Percentiles rank a stretch among this genome's conserved stretches.
phyloP scores from a whole-genome alignment of 1,140 invertebrate genomes.

The Hormaphis cornu region DNA sequence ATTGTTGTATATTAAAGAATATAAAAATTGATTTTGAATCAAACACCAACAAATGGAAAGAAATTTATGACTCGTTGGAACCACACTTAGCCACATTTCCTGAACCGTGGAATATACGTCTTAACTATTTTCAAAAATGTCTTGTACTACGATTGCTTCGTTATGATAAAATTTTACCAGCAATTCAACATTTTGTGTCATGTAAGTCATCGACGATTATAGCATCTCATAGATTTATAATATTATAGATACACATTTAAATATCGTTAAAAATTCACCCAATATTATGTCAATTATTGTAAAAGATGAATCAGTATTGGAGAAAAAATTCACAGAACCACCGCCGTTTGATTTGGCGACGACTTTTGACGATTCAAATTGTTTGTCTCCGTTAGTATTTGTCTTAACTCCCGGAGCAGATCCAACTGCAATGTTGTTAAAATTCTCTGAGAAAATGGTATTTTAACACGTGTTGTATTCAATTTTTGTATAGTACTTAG shows the following conservation, averaged over 20 bases:
- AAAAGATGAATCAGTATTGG: constrained; percentile 54
- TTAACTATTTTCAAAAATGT: constrained; percentile 64
- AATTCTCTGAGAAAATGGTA: constrained; percentile 73
- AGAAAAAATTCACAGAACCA: constrained; percentile 70
- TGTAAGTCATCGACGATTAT: no score
- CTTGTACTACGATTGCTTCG: constrained; percentile 71
- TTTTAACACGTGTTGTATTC: not conserved
- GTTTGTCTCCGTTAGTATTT: constrained; percentile 77
- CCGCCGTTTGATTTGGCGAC: constrained; percentile 79
- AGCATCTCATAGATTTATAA: no score
- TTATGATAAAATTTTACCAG: constrained; percentile 79
- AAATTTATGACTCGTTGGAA: constrained; percentile 57
- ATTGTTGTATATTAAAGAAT: constrained; percentile 42
- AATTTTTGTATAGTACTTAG: no score
- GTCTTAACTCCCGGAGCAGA: constrained; percentile 86
- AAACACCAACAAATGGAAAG: constrained; percentile 59
- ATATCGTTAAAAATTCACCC: no score
- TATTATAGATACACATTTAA: no score
- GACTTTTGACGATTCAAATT: constrained; percentile 75
- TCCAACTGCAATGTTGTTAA: constrained; percentile 72
- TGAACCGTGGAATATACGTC: constrained; percentile 52
- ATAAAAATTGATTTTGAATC: constrained; percentile 51
- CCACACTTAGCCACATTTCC: constrained; percentile 62
- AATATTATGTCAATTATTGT: constrained; percentile 30
- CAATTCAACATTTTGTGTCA: constrained; percentile 62